Base-by-base conservation (phyloP, 2,113 vertebrate genomes). In the Neodon shergylaensis region DNA sequence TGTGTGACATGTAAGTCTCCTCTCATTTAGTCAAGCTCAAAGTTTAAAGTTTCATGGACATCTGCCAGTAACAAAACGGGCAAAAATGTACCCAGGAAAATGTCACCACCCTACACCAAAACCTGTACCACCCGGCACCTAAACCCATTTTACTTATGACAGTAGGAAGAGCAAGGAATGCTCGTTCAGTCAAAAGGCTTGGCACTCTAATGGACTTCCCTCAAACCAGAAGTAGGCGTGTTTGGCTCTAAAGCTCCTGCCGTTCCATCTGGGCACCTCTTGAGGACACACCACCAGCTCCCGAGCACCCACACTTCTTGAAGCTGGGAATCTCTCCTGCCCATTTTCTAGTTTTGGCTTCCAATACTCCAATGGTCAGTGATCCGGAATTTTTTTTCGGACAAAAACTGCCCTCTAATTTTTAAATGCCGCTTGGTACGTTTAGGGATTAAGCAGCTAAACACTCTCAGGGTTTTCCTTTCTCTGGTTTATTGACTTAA, bases 21-120 rank as follows among this genome's bases (percentile, higher is more conserved):
- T 88, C 70, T 33, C 28, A 12, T 85, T 90, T 92, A 79, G 74
- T 79, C 73, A 89, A 78, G 47, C 85, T 33, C 36, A 78, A 66
- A 82, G 65, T 73, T 82, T 95, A 49, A 88, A 87, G 26, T 72
- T 87, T 90, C 94, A 87, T 33, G 16, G n/a, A 79, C 39, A 87
- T 2, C 24, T 93, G 77, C n/a, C 66, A 82, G 24, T 95, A 79
- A 93, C 68, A 26, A 74, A 63, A 94, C 1, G 28, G 66, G 10
- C 54, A 73, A n/a, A 16, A 52, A 72, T 22, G 31, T 31, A 93
- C 44, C 52, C 26, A 73, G 26, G 24, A 84, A 31, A 84, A 39
- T 19, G 82, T 84, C 49, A 72, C 89, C 28, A 88, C 31, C 39
- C 31, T 52, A 31, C 36, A 81, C 77, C 12, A 6, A 85, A 91